These are phyloP conservation scores for Actinia tenebrosa DNA, from an alignment of 64 coral and sea anemone species.

Conservation along the genomic window DNA sequence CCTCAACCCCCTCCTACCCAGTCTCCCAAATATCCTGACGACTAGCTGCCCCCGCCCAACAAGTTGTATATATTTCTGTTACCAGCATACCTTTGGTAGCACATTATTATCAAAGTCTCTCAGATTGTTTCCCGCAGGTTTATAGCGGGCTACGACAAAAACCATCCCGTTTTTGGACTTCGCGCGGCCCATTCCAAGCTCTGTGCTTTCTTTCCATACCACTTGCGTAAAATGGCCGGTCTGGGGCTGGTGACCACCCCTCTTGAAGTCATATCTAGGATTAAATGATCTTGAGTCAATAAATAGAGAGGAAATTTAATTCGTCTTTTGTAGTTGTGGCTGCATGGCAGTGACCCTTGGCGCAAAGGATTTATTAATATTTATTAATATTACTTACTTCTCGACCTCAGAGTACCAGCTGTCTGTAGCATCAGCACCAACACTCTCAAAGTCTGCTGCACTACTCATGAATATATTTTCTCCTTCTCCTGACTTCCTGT, in stretches of 20 bases:
- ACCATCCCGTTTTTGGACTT: conserved; percentile 54
- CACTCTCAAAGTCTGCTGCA: conserved; percentile 46
- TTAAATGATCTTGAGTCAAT: background rate
- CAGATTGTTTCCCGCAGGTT: conserved; percentile 62
- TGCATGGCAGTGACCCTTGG: background rate
- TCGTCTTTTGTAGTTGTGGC: no score
- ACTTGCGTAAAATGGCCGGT: conserved; percentile 85
- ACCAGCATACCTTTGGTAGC: conserved; percentile 48
- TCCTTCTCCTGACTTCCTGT: conserved; percentile 25
- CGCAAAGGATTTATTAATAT: background rate
- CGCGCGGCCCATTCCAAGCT: conserved; percentile 66
- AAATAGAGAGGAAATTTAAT: background rate
- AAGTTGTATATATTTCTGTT: background rate
- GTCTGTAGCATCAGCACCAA: conserved; percentile 51
- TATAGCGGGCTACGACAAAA: conserved; percentile 68
- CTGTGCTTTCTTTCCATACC: conserved; percentile 59
- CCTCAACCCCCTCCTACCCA: no score
- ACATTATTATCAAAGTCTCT: conserved; percentile 51
- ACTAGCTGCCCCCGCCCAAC: no score
- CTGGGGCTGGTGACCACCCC: background rate
- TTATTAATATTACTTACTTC: conserved; percentile 18
- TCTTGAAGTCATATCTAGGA: conserved; percentile 21
- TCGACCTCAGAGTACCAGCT: conserved; percentile 81
- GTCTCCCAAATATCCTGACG: no score
- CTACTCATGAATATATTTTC: conserved; percentile 67